Base-by-base conservation (phyloP, 2,888 invertebrate genomes). In the Invenusta paracnida region DNA sequence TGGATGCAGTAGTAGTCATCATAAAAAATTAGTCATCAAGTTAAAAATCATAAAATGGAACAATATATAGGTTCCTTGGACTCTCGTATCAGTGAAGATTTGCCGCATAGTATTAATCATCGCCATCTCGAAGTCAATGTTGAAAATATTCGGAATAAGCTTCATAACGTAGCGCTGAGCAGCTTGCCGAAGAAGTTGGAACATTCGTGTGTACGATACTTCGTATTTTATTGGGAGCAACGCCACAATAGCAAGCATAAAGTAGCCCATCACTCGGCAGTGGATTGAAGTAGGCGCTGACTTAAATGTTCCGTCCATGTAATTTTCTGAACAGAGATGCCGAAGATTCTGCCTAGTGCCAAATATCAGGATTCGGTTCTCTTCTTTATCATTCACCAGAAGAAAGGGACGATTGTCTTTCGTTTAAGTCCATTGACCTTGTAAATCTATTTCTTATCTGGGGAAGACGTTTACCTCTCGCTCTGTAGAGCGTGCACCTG, bases 241-340 rank as follows among this genome's bases (percentile, higher is more conserved):
- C 5, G 48, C 48, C 48, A 48, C 48, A 48, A 48, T 48, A 48
- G 48, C 48, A 48, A 17, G 48, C 48, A 48, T 48, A 48, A 48
- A 48, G 48, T 48, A 48, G 48, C 5, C 48, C 48, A 48, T 48
- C 48, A 48, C 48, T 48, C 17, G 48, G 48, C 48, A 48, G 48
- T 48, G 48, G 48, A 73, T 5, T 23, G 73, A 13, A 73, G 5
- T 23, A 23, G 27, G 11, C 73, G 73, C 73, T n/a, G 73, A 73
- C 23, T 73, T 25, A 73, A 73, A 73, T 73, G 73, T 73, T 73
- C 73, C 73, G 27, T 73, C 73, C 27, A 73, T 23, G 25, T 73
- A 73, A 73, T 13, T 73, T 73, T 73, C 73, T 23, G 23, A 2
- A 73, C 25, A 73, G 73, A 73, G 73, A 73, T 73, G 73, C 73